phyloP scores from a whole-genome alignment of 2,113 vertebrate species.

The Calyptommatus sinebrachiatus region DNA sequence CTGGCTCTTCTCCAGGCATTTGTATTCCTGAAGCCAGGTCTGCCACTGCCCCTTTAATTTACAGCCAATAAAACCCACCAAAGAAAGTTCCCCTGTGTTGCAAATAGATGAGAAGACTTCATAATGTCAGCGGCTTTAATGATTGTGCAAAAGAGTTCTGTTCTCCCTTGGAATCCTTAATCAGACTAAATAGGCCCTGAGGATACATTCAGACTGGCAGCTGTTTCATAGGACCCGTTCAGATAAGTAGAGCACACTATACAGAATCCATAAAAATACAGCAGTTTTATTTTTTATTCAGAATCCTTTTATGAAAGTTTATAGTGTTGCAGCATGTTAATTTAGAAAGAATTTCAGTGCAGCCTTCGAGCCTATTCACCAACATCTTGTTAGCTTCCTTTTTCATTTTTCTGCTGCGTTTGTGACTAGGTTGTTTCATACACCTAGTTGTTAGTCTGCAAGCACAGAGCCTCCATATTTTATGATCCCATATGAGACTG shows the following conservation, averaged over 20 bases:
- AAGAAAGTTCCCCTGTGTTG: background rate
- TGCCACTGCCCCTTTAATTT: conserved; percentile 19
- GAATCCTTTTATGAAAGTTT: background rate
- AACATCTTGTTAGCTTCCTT: background rate
- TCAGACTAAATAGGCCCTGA: background rate
- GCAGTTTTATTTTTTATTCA: background rate
- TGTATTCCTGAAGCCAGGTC: background rate
- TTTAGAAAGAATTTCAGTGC: background rate
- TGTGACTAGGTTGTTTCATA: background rate
- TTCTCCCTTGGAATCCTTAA: background rate
- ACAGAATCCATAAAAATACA: background rate
- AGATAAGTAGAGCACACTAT: background rate
- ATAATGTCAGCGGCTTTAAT: conserved; percentile 1
- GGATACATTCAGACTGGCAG: background rate
- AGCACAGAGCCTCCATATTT: background rate
- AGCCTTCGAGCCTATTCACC: background rate
- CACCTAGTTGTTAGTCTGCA: background rate
- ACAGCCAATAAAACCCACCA: conserved; percentile 13
- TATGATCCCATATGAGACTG: background rate
- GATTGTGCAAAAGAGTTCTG: conserved; percentile 1
- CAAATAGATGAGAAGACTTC: background rate
- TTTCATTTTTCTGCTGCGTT: background rate
- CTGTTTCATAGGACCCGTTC: background rate
- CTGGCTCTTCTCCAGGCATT: background rate
- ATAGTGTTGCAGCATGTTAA: background rate